Evolutionary conservation across 2,888 invertebrate genomes (phyloP).

Genomic region (Parnassius mnemosyne): DNA sequence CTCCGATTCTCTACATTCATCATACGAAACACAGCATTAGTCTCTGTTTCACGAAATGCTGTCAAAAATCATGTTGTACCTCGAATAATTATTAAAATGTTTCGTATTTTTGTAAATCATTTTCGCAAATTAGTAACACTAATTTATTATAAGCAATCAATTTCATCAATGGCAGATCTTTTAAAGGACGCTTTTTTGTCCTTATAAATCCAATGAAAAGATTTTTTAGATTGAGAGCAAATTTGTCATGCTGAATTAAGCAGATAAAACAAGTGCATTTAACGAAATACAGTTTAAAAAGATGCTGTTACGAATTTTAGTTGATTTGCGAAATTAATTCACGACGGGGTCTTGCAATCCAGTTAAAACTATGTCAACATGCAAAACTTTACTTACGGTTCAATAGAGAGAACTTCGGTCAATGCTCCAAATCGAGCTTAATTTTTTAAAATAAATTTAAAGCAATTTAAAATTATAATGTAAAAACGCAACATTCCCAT

Average conservation of each 20-base stretch:
- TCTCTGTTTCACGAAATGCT: too few relatives aligned
- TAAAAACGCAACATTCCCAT: background rate
- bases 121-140: too few relatives aligned
- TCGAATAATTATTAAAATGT: too few relatives aligned
- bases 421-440: conserved; percentile 7
- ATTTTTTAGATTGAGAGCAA: too few relatives aligned
- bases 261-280: conserved; percentile 16
- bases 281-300: conserved; percentile 22
- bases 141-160: too few relatives aligned
- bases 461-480: background rate
- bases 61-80: too few relatives aligned
- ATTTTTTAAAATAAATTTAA: conserved; percentile 7
- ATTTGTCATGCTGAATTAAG: background rate
- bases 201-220: too few relatives aligned
- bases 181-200: too few relatives aligned
- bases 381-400: conserved; percentile 24
- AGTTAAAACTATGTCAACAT: conserved; percentile 22
- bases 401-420: conserved; percentile 19
- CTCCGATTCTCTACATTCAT: too few relatives aligned
- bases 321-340: conserved; percentile 21
- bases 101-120: too few relatives aligned
- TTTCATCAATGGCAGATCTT: too few relatives aligned
- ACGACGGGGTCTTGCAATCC: conserved; percentile 20
- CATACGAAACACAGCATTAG: too few relatives aligned
- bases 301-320: conserved; percentile 22